A percentile compares a stretch with the other conserved stretches of the same genome.
Evolutionary conservation across 1,140 invertebrate species (phyloP).

Genomic region (Eriocheir sinensis): DNA sequence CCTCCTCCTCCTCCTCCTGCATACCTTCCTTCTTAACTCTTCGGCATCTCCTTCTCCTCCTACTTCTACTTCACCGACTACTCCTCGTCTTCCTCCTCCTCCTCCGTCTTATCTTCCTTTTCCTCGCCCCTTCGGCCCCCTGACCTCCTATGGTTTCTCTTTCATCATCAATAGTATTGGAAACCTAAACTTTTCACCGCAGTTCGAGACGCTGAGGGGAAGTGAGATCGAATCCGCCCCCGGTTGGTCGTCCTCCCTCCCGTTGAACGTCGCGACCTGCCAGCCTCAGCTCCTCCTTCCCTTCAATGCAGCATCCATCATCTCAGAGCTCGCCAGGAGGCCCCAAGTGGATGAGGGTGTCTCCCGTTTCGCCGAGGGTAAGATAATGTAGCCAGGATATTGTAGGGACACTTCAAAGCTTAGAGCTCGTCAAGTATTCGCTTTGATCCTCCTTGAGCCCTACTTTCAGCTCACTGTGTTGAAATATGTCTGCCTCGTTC

Average conservation of each 20-base stretch:
- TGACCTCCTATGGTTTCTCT: neutral
- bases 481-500: neutral
- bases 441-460: neutral
- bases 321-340: neutral
- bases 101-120: neutral
- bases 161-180: neutral
- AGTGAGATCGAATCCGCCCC: neutral
- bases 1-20: too few relatives aligned
- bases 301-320: neutral
- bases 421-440: neutral
- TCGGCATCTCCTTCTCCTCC: too few relatives aligned
- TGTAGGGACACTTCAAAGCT: constrained; percentile 2
- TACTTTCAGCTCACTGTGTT: neutral
- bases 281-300: neutral
- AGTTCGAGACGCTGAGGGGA: neutral
- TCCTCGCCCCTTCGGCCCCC: neutral
- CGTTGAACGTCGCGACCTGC: neutral
- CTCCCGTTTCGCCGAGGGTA: neutral
- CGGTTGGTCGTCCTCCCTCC: neutral
- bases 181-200: neutral
- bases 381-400: neutral
- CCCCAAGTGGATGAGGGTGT: neutral
- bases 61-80: too few relatives aligned
- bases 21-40: too few relatives aligned
- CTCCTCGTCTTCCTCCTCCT: too few relatives aligned